These are phyloP conservation scores for Teleogryllus oceanicus DNA, from an alignment of 2,888 invertebrate genomes.

Conservation along the genomic window DNA sequence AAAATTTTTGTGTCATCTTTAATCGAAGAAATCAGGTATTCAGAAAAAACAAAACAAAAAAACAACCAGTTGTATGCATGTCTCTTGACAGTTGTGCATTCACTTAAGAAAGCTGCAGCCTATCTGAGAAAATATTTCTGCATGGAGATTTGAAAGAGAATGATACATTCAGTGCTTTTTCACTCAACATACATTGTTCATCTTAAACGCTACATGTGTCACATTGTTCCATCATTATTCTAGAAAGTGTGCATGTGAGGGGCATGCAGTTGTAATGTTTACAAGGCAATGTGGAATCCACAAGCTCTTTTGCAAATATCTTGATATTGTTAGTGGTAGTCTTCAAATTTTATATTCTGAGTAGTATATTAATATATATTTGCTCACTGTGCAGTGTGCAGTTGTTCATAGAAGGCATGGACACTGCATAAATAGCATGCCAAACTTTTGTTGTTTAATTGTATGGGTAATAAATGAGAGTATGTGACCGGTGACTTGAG, in stretches of 20 bases:
- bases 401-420: not conserved
- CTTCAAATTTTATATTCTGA: slow-evolving; percentile 18
- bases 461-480: not conserved
- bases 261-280: slow-evolving; percentile 11
- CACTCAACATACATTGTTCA: not conserved
- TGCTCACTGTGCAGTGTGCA: not conserved
- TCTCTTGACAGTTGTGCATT: not conserved
- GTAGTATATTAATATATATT: not conserved
- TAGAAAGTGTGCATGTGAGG: slow-evolving; percentile 7
- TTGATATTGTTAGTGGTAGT: slow-evolving; percentile 1
- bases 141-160: slow-evolving; percentile 3
- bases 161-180: slow-evolving; percentile 18
- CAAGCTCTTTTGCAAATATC: slow-evolving; percentile 3
- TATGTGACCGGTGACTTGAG: not conserved
- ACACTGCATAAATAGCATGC: slow-evolving; percentile 18
- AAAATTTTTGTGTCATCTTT: slow-evolving; percentile 7
- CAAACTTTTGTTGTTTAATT: slow-evolving; percentile 6
- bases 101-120: slow-evolving; percentile 3
- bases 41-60: not conserved
- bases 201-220: not conserved
- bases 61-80: not conserved
- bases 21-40: not conserved
- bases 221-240: slow-evolving; percentile 18
- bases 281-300: slow-evolving; percentile 1
- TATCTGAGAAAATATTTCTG: slow-evolving; percentile 11